Percentiles rank a stretch among this genome's conserved stretches.
phyloP scores from a whole-genome alignment of 2,797 vertebrate species.

The Sus cebifrons region DNA sequence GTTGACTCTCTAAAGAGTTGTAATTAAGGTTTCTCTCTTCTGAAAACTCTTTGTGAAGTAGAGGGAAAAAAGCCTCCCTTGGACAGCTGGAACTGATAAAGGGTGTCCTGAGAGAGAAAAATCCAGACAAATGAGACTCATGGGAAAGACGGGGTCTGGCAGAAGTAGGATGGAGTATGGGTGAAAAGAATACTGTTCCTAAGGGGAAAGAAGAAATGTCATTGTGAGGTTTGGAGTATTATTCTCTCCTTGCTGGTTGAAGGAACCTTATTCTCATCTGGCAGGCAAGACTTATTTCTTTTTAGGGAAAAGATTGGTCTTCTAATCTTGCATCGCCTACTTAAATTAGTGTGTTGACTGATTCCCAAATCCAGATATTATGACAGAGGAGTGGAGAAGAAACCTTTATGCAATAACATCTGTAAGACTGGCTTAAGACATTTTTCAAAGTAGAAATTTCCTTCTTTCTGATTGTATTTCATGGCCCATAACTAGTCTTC shows the following conservation, averaged over 20 bases:
- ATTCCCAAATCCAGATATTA: not conserved
- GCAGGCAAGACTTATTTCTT: not conserved
- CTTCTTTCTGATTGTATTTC: not conserved
- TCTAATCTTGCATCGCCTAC: not conserved
- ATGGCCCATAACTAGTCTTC: not conserved
- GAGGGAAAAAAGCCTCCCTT: slow-evolving; percentile 7
- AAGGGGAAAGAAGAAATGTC: slow-evolving; percentile 6
- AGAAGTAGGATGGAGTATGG: not conserved
- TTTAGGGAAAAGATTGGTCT: not conserved
- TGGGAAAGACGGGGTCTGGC: slow-evolving; percentile 57
- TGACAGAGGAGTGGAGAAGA: not conserved
- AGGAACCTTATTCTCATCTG: not conserved
- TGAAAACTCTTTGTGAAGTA: slow-evolving; percentile 58
- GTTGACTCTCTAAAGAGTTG: slow-evolving; percentile 46
- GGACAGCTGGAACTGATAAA: slow-evolving; percentile 75
- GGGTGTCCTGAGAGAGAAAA: slow-evolving; percentile 51
- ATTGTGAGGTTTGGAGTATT: not conserved
- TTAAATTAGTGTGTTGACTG: not conserved
- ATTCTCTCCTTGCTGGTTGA: not conserved
- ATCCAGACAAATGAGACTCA: slow-evolving; percentile 71
- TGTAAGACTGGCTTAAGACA: not conserved
- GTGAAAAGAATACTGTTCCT: slow-evolving; percentile 59
- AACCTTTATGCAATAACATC: not conserved
- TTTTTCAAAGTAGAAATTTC: not conserved
- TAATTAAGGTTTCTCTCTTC: slow-evolving; percentile 67